A percentile compares a stretch with the other conserved stretches of the same genome.
phyloP scores from a whole-genome alignment of 2,888 invertebrate genomes.

The Scaptodrosophila latifasciaeformis region DNA sequence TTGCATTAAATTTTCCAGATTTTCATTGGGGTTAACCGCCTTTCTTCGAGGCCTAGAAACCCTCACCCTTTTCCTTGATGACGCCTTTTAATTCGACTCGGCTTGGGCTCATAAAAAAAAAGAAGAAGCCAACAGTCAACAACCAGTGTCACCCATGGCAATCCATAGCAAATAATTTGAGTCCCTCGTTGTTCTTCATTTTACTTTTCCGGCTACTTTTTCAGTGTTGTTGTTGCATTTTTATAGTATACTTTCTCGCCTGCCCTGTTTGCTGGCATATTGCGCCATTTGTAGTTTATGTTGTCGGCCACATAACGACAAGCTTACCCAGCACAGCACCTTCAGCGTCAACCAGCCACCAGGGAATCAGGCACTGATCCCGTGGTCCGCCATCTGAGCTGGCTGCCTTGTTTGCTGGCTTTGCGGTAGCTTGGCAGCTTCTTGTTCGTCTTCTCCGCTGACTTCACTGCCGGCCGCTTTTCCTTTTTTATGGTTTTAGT shows the following conservation, averaged over 20 bases:
- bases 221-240: background rate
- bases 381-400: background rate
- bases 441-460: slow-evolving; percentile 1
- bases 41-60: no score
- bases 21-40: slow-evolving; percentile 3
- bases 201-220: slow-evolving; percentile 25
- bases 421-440: background rate
- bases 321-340: background rate
- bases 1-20: background rate
- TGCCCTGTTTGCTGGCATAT: no score
- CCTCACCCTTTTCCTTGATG: no score
- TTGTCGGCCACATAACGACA: slow-evolving; percentile 9
- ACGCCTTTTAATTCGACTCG: no score
- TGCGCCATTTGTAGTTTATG: slow-evolving; percentile 47
- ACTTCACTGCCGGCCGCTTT: background rate
- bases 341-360: background rate
- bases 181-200: slow-evolving; percentile 58
- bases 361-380: background rate
- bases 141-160: background rate
- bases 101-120: no score
- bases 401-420: no score
- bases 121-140: background rate
- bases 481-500: slow-evolving; percentile 1
- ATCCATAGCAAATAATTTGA: slow-evolving; percentile 46
- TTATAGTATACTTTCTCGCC: background rate